Conservation (phyloP, 2,113 vertebrate species). For the Psettodes erumei region DNA sequence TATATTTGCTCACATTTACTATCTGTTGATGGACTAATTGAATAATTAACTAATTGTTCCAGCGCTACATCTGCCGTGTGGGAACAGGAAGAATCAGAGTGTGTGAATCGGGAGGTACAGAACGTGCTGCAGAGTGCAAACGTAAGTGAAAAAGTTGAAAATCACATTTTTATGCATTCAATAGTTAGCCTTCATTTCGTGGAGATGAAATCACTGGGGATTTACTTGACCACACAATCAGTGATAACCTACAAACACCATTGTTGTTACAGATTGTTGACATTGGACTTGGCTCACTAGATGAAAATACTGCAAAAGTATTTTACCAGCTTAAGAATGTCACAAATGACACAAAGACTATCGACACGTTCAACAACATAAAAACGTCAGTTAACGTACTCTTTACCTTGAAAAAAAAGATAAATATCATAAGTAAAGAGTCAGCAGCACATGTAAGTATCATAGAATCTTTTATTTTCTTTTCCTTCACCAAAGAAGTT, state of each 20-base stretch:
- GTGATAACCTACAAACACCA: too few species aligned
- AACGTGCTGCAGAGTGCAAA: background rate
- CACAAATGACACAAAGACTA: background rate
- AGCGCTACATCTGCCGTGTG: accelerated
- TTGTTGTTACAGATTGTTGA: conserved; percentile 62
- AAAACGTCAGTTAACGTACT: conserved; percentile 51
- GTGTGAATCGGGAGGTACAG: conserved; percentile 41
- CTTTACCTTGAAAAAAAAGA: accelerated
- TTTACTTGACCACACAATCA: too few species aligned
- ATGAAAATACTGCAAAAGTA: background rate
- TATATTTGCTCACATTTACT: background rate
- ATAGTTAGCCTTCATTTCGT: background rate
- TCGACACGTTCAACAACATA: conserved; percentile 62
- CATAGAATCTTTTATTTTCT: background rate
- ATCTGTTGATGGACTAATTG: background rate
- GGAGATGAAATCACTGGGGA: background rate
- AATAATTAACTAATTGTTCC: background rate
- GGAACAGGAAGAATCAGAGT: accelerated
- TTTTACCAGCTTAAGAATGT: conserved; percentile 34
- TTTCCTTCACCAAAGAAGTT: too few species aligned
- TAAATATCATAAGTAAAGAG: accelerated
- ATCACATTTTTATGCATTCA: background rate
- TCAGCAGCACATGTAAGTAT: conserved; percentile 50
- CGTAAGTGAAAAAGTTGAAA: conserved; percentile 15
- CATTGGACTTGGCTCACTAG: conserved; percentile 63